phyloP scores from a whole-genome alignment of 2,797 vertebrate species.

The Phoebastria nigripes region DNA sequence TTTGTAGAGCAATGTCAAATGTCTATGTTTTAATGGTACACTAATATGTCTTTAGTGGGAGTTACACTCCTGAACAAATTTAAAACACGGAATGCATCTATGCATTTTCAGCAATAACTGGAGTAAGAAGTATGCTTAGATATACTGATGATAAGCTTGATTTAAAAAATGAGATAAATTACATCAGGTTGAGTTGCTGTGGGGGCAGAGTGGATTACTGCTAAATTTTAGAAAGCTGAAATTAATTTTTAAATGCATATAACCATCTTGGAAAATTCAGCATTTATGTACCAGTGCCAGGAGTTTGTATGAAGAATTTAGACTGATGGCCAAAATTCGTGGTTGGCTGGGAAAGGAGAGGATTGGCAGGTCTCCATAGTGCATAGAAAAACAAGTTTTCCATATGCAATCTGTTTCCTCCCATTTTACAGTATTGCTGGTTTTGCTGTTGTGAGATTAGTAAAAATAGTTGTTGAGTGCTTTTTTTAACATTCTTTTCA shows the following conservation, averaged over 20 bases:
- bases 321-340: conserved; percentile 53
- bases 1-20: not conserved
- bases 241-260: not conserved
- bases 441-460: conserved; percentile 7
- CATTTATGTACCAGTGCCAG: not conserved
- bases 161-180: not conserved
- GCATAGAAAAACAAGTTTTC: conserved; percentile 40
- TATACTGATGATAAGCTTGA: not conserved
- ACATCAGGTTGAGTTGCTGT: not conserved
- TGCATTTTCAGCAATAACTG: not conserved
- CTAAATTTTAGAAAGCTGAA: conserved; percentile 25
- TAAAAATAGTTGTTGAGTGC: not conserved
- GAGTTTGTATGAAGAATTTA: conserved; percentile 45
- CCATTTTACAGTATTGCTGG: not conserved
- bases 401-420: conserved; percentile 51
- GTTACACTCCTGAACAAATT: not conserved
- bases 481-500: conserved; percentile 15
- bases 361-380: conserved; percentile 39
- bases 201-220: not conserved
- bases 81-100: not conserved
- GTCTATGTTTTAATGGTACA: not conserved
- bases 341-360: conserved; percentile 45
- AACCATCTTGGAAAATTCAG: conserved; percentile 31
- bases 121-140: not conserved
- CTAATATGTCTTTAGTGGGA: not conserved